Conservation (phyloP, 2,888 invertebrate genomes). For the Helobdella robusta region DNA sequence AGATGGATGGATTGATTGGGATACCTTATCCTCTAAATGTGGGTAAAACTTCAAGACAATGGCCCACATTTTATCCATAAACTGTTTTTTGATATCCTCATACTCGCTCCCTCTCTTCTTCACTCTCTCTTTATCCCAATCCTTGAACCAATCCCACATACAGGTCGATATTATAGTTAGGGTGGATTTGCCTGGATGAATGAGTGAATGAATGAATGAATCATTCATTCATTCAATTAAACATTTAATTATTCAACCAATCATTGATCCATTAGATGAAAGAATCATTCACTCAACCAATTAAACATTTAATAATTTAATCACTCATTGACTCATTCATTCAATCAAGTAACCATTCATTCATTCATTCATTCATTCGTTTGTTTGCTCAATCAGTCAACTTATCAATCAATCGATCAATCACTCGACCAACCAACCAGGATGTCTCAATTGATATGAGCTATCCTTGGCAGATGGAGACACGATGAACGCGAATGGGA, state of each 20-base stretch:
- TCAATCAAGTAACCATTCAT: too few species aligned
- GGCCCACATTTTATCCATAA: slow-evolving; percentile 41
- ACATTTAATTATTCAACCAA: too few species aligned
- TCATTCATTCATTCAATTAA: too few species aligned
- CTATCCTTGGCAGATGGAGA: slow-evolving; percentile 50
- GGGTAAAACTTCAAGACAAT: slow-evolving; percentile 42
- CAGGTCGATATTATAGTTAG: slow-evolving; percentile 42
- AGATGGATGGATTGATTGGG: background rate
- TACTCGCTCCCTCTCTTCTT: slow-evolving; percentile 47
- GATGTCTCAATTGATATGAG: slow-evolving; percentile 41
- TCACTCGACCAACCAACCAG: slow-evolving; percentile 37
- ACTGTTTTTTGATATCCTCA: slow-evolving; percentile 40
- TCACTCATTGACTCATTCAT: too few species aligned
- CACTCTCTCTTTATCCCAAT: slow-evolving; percentile 42
- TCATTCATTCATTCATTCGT: background rate
- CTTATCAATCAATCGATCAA: background rate
- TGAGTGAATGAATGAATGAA: too few species aligned
- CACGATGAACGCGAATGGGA: slow-evolving; percentile 46
- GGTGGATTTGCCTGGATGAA: slow-evolving; percentile 44
- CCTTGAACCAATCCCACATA: slow-evolving; percentile 44
- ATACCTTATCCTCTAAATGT: slow-evolving; percentile 41
- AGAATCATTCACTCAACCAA: too few species aligned
- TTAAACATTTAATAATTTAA: too few species aligned
- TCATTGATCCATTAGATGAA: too few species aligned
- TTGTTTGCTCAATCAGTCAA: background rate